phyloP scores from a whole-genome alignment of 1,140 invertebrate species.

The Sitobion miscanthi region DNA sequence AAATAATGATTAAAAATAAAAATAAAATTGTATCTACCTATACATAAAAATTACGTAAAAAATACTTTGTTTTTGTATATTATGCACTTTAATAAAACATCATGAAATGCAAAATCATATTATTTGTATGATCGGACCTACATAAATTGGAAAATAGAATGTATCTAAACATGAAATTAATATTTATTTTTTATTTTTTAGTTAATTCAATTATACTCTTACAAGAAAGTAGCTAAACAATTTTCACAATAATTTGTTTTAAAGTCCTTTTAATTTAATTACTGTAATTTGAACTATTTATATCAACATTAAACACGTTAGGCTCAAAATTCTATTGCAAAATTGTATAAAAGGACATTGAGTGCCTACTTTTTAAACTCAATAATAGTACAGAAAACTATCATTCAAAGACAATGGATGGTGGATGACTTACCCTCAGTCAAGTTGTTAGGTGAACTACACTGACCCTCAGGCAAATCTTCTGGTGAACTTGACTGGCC shows the following conservation, averaged over 20 bases:
- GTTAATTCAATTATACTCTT: background rate
- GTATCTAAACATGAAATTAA: background rate
- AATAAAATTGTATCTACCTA: background rate
- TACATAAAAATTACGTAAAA: background rate
- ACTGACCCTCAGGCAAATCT: too few species aligned
- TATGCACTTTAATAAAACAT: too few species aligned
- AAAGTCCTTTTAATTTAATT: background rate
- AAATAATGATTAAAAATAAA: background rate
- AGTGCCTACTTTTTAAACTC: background rate
- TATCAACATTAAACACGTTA: background rate
- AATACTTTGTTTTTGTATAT: background rate
- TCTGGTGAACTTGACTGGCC: too few species aligned
- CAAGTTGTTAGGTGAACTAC: too few species aligned
- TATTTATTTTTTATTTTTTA: background rate
- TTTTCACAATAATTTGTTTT: background rate
- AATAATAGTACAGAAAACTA: background rate
- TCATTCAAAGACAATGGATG: background rate
- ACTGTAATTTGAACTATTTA: background rate
- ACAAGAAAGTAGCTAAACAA: background rate
- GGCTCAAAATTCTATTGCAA: background rate
- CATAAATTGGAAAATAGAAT: background rate
- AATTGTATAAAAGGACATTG: background rate
- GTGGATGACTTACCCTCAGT: background rate
- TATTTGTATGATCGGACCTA: too few species aligned
- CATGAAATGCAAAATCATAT: too few species aligned